Evolutionary conservation across 2,113 vertebrate species (phyloP).

Genomic region (Nycticebus coucang): DNA sequence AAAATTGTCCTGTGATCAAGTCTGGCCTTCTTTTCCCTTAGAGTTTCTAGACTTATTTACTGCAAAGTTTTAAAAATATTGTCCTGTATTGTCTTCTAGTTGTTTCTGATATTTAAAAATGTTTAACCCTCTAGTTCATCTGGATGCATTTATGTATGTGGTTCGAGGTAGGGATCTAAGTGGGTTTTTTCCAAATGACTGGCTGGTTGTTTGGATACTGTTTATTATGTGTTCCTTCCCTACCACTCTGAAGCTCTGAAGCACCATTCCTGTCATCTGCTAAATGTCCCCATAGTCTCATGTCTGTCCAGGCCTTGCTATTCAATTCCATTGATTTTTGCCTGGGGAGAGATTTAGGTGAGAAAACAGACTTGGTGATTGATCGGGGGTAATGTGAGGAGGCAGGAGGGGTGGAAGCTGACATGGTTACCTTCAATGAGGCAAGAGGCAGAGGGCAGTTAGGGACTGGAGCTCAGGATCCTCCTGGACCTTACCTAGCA

Average conservation of each 20-base stretch:
- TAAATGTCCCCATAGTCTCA: background rate
- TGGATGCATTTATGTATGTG: background rate
- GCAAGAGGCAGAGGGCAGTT: background rate
- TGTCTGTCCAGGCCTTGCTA: background rate
- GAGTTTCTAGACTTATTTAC: background rate
- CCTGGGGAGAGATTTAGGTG: background rate
- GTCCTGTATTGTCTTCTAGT: background rate
- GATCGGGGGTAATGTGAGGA: background rate
- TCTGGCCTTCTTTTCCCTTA: background rate
- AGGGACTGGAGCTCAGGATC: background rate
- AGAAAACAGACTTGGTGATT: background rate
- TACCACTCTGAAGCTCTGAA: background rate
- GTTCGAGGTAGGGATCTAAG: slow-evolving; percentile 33
- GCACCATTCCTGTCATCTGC: background rate
- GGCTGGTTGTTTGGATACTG: background rate
- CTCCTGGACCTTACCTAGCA: background rate
- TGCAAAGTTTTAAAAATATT: background rate
- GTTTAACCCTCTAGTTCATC: background rate
- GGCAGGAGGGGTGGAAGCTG: background rate
- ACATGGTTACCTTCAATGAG: background rate
- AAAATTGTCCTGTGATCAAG: background rate
- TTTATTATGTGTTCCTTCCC: background rate
- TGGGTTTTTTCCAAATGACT: background rate
- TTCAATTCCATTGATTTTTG: background rate
- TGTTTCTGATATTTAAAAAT: background rate